Conservation (phyloP, 2,888 invertebrate genomes). For the Ferrisia virgata region DNA sequence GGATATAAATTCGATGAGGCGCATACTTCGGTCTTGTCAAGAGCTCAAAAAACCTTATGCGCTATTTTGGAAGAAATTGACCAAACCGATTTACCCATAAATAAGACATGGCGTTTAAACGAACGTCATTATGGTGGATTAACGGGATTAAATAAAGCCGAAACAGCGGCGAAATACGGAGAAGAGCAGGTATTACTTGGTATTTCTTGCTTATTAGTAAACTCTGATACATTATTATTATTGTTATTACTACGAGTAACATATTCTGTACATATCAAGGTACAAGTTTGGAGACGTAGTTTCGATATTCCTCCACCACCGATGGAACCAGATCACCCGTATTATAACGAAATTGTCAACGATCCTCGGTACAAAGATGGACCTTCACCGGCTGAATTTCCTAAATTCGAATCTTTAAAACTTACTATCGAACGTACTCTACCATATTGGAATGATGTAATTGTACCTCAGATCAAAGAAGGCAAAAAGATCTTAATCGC, state of each 20-base stretch:
- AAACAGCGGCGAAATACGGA: conserved; percentile 80
- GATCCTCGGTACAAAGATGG: conserved; percentile 72
- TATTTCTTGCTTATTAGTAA: not conserved
- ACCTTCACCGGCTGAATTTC: conserved; percentile 68
- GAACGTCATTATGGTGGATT: conserved; percentile 85
- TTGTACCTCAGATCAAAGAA: conserved; percentile 78
- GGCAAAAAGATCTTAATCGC: conserved; percentile 77
- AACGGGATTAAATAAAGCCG: conserved; percentile 79
- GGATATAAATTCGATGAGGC: conserved; percentile 73
- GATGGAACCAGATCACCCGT: conserved; percentile 72
- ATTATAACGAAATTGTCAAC: conserved; percentile 70
- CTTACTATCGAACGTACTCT: conserved; percentile 76
- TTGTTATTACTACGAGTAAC: too few species aligned
- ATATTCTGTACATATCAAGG: conserved; percentile 54
- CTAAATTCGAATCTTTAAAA: conserved; percentile 77
- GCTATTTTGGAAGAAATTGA: conserved; percentile 66
- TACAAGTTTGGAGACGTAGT: conserved; percentile 81
- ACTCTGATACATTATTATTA: too few species aligned
- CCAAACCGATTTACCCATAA: conserved; percentile 65
- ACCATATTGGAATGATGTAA: conserved; percentile 81
- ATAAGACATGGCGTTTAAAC: conserved; percentile 78
- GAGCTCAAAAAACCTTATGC: conserved; percentile 72
- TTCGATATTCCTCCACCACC: conserved; percentile 79
- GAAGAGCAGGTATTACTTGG: conserved; percentile 67
- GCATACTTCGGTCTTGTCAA: conserved; percentile 74